A percentile compares a stretch with the other conserved stretches of the same genome.
phyloP scores from a whole-genome alignment of 1,140 invertebrate genomes.

The Apis dorsata region DNA sequence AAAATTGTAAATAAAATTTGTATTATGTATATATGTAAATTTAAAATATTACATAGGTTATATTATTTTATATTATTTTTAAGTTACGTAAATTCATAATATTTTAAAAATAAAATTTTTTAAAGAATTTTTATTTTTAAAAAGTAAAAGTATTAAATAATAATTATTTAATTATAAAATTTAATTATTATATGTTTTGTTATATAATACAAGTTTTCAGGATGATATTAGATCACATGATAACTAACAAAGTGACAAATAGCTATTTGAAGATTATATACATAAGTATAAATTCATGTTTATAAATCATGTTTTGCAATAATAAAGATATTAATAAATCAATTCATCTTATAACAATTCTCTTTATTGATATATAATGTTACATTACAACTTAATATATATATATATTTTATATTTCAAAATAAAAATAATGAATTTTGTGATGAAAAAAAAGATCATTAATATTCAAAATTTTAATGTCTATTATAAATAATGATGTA shows the following conservation, averaged over 20 bases:
- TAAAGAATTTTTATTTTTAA: background rate
- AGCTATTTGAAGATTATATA: too few relatives aligned
- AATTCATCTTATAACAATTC: conserved; percentile 21
- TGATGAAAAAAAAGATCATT: background rate
- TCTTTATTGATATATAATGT: conserved; percentile 29
- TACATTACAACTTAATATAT: conserved; percentile 17
- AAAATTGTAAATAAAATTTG: background rate
- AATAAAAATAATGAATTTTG: background rate
- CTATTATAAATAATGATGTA: background rate
- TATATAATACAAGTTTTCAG: background rate
- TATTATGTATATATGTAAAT: background rate
- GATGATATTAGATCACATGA: conserved; percentile 18
- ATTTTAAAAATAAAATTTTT: background rate
- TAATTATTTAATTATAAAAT: background rate
- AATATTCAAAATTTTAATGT: background rate
- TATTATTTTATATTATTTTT: background rate
- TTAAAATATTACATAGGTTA: conserved; percentile 27
- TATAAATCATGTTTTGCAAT: background rate
- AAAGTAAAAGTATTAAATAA: background rate
- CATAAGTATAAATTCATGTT: background rate
- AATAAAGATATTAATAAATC: background rate
- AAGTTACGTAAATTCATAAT: background rate
- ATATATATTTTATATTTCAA: background rate
- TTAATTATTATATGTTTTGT: background rate
- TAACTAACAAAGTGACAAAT: background rate